Base-by-base conservation (phyloP, 1,140 invertebrate species). In the Meloidogyne hapla region DNA sequence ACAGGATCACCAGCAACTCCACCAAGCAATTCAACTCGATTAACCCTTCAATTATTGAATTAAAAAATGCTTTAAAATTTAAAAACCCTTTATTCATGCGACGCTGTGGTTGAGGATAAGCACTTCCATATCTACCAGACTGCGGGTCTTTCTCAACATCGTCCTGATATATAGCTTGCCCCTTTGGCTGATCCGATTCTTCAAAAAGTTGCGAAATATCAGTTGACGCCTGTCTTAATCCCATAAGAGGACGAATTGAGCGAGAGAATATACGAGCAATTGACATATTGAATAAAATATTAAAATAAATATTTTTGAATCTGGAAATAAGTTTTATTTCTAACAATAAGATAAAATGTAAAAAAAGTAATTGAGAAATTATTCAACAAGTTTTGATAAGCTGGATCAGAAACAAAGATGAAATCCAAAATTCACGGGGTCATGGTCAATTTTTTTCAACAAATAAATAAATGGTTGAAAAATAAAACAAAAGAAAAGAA, bases 1-100 rank as follows among this genome's bases (percentile, higher is more conserved):
- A 80, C 64, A 8, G 78, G 78, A 26, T 68, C 42, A 13, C 78
- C 64, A 48, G 69, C 78, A 25, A 80, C 69, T 42, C 78, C 78
- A 8, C 78, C 78, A 45, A 79, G 45, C 26, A 79, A 64, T 66
- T 79, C 70, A 21, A 79, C 69, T n/a, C 72, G 72, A 42, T 79
- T 79, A 33, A 79, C 23, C 15, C 78, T 79, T 23, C 33, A 74
- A 77, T 25, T 9, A 28, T 42, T 33, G 9, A 23, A 25, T 10
- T n/a, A 42, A 33, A 40, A 45, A 56, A 6, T 56, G 0, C 18
- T n/a, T 5, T n/a, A 18, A n/a, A 15, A n/a, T n/a, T 2, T 12
- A 42, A 56, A 56, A 56, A 56, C 48, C 48, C 48, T 56, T 56
- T 56, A 5, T 56, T 56, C 48, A 56, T 56, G 18, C 48, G 48